Evolutionary conservation across 1,140 invertebrate species (phyloP).

Genomic region (Nomia melanderi): DNA sequence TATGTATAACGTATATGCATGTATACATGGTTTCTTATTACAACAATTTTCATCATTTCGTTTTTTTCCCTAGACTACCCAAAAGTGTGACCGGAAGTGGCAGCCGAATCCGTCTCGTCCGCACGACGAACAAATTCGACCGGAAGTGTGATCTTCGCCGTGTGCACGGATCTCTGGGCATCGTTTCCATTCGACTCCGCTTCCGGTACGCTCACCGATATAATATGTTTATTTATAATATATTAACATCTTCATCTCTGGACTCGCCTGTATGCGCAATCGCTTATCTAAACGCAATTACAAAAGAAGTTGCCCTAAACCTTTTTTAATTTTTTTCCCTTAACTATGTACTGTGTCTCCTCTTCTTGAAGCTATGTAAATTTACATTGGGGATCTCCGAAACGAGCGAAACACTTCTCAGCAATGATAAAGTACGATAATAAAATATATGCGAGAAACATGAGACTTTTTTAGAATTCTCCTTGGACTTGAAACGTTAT

Average conservation of each 20-base stretch:
- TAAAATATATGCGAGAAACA: too few species aligned
- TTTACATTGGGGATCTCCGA: constrained; percentile 16
- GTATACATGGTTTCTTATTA: constrained; percentile 75
- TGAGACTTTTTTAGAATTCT: too few species aligned
- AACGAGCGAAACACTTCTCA: neutral
- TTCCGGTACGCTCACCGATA: constrained; percentile 28
- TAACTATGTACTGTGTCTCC: neutral
- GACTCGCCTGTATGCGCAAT: constrained; percentile 33
- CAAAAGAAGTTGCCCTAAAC: constrained; percentile 57
- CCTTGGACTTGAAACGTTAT: too few species aligned
- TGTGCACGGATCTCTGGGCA: constrained; percentile 1
- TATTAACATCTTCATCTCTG: constrained; percentile 62
- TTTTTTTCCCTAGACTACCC: constrained; percentile 68
- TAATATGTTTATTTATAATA: constrained; percentile 60
- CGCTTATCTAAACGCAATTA: constrained; percentile 47
- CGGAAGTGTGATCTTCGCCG: too few species aligned
- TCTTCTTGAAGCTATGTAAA: constrained; percentile 5
- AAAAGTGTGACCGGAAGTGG: constrained; percentile 59
- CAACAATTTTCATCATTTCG: constrained; percentile 69
- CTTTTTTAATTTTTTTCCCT: constrained; percentile 29
- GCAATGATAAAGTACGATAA: too few species aligned
- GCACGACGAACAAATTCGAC: too few species aligned
- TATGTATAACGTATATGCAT: constrained; percentile 71
- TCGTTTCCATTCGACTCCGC: constrained; percentile 1
- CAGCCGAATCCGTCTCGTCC: constrained; percentile 8